Evolutionary conservation across 1,140 invertebrate genomes (phyloP), one percentile per base, ranked within the genome.

Genomic region (Tribolium castaneum): DNA sequence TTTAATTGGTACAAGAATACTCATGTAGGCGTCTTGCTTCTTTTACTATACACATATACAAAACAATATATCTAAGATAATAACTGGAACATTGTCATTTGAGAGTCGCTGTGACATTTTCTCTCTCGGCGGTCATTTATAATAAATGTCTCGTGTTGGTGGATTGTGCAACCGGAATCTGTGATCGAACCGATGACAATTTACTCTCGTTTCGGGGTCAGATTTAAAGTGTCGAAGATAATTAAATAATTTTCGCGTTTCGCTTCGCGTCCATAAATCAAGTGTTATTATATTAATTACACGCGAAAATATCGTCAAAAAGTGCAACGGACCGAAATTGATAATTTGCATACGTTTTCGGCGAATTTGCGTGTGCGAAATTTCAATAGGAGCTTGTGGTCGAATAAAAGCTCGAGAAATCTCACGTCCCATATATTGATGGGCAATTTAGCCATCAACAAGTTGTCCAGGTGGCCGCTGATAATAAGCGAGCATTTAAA

Each of bases 1-100:
- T 79, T 81, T 81, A 81, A 81, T 81, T 81, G 80, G 80, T 78
- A 79, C 76, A 74, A 77, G 78, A 80, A 78, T 80, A 79, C 80
- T 73, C 76, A 81, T 76, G 80, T 81, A 77, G 80, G 80, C 78
- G 78, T 75, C 56, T 72, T 66, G 70, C 73, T 80, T 70, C 74
- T 80, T 80, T 77, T 66, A 66, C 34, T 66, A 66, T 66, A 77
- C 70, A 76, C 54, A 59, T 56, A 79, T 25, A 62, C 52, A 76
- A 74, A 80, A 80, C 70, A 77, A 77, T 66, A 66, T 66, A 66
- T 35, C 75, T 80, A 77, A 80, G 70, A 74, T 71, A 76, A 77
- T 78, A 75, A 78, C 52, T 70, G 72, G 50, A 79, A 79, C 73
- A 59, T 79, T 66, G 59, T 66, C 59, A 22, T 66, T 30, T n/a